phyloP scores from a whole-genome alignment of 2,888 invertebrate species.

The Luperina nickerlii region DNA sequence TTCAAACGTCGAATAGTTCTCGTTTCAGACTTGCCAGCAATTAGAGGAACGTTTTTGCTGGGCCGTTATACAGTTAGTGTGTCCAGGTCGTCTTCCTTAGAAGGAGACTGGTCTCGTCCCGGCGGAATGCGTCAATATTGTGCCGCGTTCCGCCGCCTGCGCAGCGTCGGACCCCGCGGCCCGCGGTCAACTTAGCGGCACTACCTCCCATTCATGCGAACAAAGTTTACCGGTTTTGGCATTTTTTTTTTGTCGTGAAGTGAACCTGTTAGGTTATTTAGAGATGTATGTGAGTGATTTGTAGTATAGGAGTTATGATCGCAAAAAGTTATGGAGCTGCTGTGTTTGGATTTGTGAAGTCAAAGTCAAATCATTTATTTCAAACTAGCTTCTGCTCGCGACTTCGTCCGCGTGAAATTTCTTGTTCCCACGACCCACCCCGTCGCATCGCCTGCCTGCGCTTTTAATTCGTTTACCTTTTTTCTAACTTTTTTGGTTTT shows the following conservation, averaged over 20 bases:
- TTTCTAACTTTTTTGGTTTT: too few species aligned
- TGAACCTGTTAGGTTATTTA: constrained; percentile 53
- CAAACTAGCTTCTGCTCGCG: too few species aligned
- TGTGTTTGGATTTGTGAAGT: constrained; percentile 1
- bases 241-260: constrained; percentile 51
- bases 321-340: constrained; percentile 24
- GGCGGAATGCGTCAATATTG: constrained; percentile 84
- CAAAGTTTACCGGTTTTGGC: constrained; percentile 67
- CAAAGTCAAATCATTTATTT: too few species aligned
- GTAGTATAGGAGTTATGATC: constrained; percentile 24
- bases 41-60: constrained; percentile 81
- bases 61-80: constrained; percentile 81
- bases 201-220: constrained; percentile 64
- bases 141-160: constrained; percentile 63
- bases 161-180: constrained; percentile 13
- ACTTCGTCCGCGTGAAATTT: too few species aligned
- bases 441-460: too few species aligned
- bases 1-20: constrained; percentile 65
- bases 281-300: constrained; percentile 35
- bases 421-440: too few species aligned
- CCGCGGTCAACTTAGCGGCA: constrained; percentile 67
- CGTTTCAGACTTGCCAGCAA: constrained; percentile 76
- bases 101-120: constrained; percentile 80
- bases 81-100: constrained; percentile 83
- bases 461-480: too few species aligned